Conservation (phyloP, 2,797 vertebrate genomes). For the Lepidocolaptes lacrymiger region DNA sequence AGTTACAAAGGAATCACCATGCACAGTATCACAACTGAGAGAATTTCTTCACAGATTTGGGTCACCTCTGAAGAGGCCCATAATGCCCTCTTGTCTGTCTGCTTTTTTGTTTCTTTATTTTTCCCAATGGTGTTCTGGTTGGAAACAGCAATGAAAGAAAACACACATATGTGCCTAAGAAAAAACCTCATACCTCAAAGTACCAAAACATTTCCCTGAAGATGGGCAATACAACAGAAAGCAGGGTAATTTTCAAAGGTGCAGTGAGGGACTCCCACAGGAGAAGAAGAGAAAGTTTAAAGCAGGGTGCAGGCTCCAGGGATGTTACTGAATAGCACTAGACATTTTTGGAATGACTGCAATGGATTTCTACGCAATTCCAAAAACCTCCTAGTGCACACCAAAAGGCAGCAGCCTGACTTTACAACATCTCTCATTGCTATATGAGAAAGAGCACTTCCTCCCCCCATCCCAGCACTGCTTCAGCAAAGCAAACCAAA, state of each 20-base stretch:
- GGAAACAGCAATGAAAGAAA: background rate
- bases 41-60: background rate
- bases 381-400: background rate
- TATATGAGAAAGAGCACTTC: background rate
- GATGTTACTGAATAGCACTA: background rate
- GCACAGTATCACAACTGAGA: rapidly evolving
- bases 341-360: background rate
- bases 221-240: background rate
- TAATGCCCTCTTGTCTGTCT: background rate
- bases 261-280: background rate
- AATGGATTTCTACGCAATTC: background rate
- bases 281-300: background rate
- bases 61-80: background rate
- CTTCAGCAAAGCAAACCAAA: background rate
- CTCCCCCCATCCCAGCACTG: background rate
- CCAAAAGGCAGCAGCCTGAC: background rate
- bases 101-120: background rate
- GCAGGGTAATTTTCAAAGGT: background rate
- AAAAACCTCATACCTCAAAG: background rate
- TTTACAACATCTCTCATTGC: background rate
- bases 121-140: background rate
- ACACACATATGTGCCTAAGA: background rate
- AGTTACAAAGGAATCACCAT: background rate
- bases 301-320: background rate
- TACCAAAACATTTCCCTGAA: background rate